A percentile compares a stretch with the other conserved stretches of the same genome.
Conservation (phyloP, 2,888 invertebrate genomes). For the Athetis lepigone region DNA sequence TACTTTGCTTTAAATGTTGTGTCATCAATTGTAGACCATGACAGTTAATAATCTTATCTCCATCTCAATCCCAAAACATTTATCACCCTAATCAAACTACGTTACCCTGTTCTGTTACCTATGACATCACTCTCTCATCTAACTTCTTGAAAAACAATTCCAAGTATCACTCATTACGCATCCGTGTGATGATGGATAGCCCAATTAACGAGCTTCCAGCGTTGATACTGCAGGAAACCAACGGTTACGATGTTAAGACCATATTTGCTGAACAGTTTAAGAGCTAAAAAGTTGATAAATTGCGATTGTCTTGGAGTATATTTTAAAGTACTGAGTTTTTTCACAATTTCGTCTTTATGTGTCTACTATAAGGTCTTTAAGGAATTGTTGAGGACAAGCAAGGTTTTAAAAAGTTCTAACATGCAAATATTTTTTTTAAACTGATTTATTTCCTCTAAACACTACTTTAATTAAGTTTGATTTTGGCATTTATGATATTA, state of each 20-base stretch:
- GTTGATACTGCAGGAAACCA: slow-evolving; percentile 15
- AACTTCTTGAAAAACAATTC: slow-evolving; percentile 57
- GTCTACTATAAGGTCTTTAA: too few relatives aligned
- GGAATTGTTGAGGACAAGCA: too few relatives aligned
- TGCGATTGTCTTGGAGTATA: neutral
- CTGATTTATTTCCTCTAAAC: too few relatives aligned
- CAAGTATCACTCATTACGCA: slow-evolving; percentile 73
- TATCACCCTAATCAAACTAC: neutral
- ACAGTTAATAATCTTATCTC: too few relatives aligned
- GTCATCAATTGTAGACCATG: too few relatives aligned
- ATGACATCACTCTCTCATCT: slow-evolving; percentile 17
- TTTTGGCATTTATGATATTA: too few relatives aligned
- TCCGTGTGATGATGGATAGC: slow-evolving; percentile 57
- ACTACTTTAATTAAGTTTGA: too few relatives aligned
- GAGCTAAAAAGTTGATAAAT: neutral
- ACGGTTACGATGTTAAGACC: slow-evolving; percentile 16
- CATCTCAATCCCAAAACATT: neutral
- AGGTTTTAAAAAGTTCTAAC: too few relatives aligned
- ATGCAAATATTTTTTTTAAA: too few relatives aligned
- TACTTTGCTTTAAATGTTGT: too few relatives aligned
- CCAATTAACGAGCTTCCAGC: slow-evolving; percentile 41
- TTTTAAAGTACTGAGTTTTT: too few relatives aligned
- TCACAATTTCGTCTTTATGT: too few relatives aligned
- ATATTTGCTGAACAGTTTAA: slow-evolving; percentile 2
- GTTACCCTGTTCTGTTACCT: neutral